Evolutionary conservation across 2,888 invertebrate genomes (phyloP).

Genomic region (Ophion slaviceki): DNA sequence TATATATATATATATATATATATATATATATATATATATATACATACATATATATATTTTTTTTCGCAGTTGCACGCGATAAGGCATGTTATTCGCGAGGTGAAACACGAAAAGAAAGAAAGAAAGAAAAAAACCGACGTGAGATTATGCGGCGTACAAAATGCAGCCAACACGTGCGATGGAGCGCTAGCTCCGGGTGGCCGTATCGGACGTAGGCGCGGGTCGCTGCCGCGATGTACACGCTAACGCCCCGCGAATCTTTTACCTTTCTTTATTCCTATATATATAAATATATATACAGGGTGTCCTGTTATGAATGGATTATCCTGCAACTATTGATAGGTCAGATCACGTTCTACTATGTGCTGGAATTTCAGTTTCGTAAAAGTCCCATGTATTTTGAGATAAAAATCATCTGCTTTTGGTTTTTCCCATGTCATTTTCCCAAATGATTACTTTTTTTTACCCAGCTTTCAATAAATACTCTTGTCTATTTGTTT

Average conservation of each 20-base stretch:
- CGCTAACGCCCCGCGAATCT: constrained; percentile 43
- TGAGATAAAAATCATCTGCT: no score
- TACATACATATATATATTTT: neutral
- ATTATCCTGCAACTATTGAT: no score
- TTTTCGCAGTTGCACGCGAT: constrained; percentile 10
- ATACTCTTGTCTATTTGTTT: no score
- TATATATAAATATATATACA: neutral
- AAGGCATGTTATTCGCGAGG: constrained; percentile 40
- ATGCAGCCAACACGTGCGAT: constrained; percentile 50
- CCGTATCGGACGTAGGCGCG: constrained; percentile 21
- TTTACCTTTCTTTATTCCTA: constrained; percentile 19
- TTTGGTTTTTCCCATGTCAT: no score
- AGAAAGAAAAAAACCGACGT: constrained; percentile 22
- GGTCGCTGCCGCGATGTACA: constrained; percentile 32
- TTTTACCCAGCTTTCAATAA: no score
- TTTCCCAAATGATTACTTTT: no score
- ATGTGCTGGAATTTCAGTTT: no score
- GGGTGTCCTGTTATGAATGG: no score
- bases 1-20: neutral
- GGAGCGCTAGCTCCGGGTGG: constrained; percentile 52
- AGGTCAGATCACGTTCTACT: no score
- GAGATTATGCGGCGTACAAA: constrained; percentile 28
- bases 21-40: no score
- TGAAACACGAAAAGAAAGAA: constrained; percentile 8
- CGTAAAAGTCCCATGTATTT: no score